Evolutionary conservation across 2,888 invertebrate species (phyloP).

Genomic region (Drosophila flavopinicola): DNA sequence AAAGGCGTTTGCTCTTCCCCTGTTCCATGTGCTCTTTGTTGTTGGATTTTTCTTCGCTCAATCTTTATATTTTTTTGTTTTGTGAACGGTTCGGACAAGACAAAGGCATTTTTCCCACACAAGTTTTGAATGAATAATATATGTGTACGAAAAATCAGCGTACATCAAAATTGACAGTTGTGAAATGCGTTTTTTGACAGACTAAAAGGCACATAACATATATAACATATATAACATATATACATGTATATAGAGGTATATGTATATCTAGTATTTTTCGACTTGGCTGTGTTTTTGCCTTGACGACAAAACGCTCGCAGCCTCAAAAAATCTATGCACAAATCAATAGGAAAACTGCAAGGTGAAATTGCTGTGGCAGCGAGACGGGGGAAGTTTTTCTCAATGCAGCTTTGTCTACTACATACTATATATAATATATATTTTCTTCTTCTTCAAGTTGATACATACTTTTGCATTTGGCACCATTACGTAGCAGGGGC

Average conservation of each 20-base stretch:
- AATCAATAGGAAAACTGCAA: conserved; percentile 58
- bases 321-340: conserved; percentile 51
- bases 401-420: conserved; percentile 5
- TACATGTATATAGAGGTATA: not conserved
- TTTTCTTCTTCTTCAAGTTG: conserved; percentile 4
- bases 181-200: not conserved
- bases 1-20: conserved; percentile 34
- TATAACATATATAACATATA: not conserved
- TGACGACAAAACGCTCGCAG: conserved; percentile 55
- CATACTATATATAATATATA: conserved; percentile 3
- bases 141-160: not conserved
- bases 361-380: conserved; percentile 27
- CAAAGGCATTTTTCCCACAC: conserved; percentile 16
- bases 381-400: not conserved
- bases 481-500: conserved; percentile 89
- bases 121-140: not conserved
- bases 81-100: not conserved
- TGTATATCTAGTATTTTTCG: conserved; percentile 4
- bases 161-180: conserved; percentile 8
- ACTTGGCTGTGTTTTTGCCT: conserved; percentile 16
- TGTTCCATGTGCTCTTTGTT: conserved; percentile 49
- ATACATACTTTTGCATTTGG: conserved; percentile 88
- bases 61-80: not conserved
- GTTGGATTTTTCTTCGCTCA: conserved; percentile 19
- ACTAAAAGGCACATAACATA: not conserved